phyloP scores from a whole-genome alignment of 2,888 invertebrate genomes.

The Baccha elongata region DNA sequence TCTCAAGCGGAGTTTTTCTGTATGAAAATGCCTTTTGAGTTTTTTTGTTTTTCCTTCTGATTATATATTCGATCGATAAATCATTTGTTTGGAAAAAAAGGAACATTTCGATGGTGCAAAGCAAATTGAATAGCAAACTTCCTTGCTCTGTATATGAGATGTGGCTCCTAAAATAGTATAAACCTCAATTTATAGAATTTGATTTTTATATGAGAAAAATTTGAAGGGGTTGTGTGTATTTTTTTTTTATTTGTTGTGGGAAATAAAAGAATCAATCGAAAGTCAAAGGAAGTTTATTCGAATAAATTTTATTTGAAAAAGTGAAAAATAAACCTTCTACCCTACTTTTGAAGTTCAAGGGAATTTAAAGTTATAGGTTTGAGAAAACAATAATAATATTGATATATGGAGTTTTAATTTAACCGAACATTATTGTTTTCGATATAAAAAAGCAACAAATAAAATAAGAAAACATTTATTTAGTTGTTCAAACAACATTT shows the following conservation, averaged over 20 bases:
- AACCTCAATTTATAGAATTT: constrained; percentile 55
- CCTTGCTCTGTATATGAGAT: constrained; percentile 29
- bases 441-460: no score
- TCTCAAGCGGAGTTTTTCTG: constrained; percentile 18
- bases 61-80: constrained; percentile 69
- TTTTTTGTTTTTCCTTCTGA: constrained; percentile 48
- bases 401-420: no score
- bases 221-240: constrained; percentile 2
- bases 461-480: no score
- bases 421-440: no score
- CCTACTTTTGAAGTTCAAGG: constrained; percentile 4
- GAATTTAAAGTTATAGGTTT: not conserved
- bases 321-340: not conserved
- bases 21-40: constrained; percentile 16
- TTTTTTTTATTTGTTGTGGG: constrained; percentile 1
- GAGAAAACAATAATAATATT: no score
- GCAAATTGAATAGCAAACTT: constrained; percentile 56
- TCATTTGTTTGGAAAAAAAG: constrained; percentile 68
- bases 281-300: constrained; percentile 1
- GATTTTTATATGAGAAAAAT: not conserved
- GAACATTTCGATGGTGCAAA: constrained; percentile 51
- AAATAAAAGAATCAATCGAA: constrained; percentile 15
- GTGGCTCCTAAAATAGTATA: constrained; percentile 12
- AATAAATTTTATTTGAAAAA: constrained; percentile 12
- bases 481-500: no score